Percentiles rank a stretch among this genome's conserved stretches.
Conservation (phyloP, 2,113 vertebrate species). For the Phyllostomus discolor region DNA sequence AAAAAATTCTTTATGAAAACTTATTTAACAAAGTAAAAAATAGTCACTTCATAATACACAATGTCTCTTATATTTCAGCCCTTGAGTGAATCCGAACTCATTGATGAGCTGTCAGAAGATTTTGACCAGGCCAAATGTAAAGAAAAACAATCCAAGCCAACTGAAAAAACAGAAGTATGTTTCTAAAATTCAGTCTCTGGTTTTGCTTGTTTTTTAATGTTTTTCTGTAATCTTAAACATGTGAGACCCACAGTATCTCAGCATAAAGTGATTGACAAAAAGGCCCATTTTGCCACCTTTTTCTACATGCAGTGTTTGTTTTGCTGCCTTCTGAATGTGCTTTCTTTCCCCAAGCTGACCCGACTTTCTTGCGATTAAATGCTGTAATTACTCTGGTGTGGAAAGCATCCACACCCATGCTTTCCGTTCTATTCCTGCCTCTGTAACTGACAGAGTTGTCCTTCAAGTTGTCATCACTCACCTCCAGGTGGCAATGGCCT, state of each 20-base stretch:
- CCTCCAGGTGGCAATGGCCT: not conserved
- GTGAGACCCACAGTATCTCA: not conserved
- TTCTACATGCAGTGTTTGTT: not conserved
- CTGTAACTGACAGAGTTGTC: not conserved
- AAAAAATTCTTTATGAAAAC: not conserved
- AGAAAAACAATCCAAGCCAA: conserved; percentile 55
- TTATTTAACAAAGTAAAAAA: not conserved
- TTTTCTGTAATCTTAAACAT: not conserved
- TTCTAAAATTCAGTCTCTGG: conserved; percentile 18
- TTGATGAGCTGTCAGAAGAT: conserved; percentile 80
- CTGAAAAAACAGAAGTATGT: conserved; percentile 71
- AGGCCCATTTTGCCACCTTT: not conserved
- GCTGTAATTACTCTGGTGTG: not conserved
- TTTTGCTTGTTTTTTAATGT: not conserved
- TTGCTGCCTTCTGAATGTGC: not conserved
- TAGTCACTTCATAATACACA: not conserved
- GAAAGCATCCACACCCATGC: not conserved
- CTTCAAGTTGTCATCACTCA: not conserved
- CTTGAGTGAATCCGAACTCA: conserved; percentile 77
- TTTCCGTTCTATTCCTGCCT: not conserved
- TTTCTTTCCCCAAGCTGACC: not conserved
- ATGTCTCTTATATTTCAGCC: conserved; percentile 63
- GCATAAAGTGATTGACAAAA: not conserved
- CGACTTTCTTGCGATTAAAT: not conserved
- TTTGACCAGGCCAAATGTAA: conserved; percentile 62